Percentiles rank a stretch among this genome's conserved stretches.
phyloP scores from a whole-genome alignment of 2,113 vertebrate genomes.

The Lutjanus erythropterus region DNA sequence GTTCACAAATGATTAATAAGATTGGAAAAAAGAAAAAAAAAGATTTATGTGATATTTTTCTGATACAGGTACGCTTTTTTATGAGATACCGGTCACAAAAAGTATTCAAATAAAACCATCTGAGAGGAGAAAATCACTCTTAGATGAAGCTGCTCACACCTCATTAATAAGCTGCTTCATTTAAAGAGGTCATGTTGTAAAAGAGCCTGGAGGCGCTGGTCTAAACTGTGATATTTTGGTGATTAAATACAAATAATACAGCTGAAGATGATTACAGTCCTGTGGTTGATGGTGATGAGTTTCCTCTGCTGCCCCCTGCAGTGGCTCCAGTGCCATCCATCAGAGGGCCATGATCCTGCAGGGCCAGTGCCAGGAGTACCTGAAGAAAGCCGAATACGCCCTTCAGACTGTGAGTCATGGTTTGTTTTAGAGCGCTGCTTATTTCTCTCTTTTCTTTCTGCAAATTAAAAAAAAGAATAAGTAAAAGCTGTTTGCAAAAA shows the following conservation, averaged over 20 bases:
- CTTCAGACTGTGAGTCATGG: slow-evolving; percentile 78
- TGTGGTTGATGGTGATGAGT: slow-evolving; percentile 4
- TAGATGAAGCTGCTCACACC: too few relatives aligned
- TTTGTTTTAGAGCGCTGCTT: not conserved
- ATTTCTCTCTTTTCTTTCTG: not conserved
- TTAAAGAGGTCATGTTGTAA: not conserved
- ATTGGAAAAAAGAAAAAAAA: not conserved
- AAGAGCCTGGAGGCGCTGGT: fast-evolving
- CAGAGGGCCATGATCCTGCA: slow-evolving; percentile 74
- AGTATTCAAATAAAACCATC: not conserved
- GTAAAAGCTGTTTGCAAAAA: not conserved
- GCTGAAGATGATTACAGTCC: not conserved
- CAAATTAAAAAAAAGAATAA: too few relatives aligned
- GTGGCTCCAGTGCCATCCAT: slow-evolving; percentile 47
- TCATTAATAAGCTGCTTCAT: not conserved
- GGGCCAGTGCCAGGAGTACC: slow-evolving; percentile 75
- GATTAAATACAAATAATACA: not conserved
- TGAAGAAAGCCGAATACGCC: slow-evolving; percentile 70
- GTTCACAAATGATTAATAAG: not conserved
- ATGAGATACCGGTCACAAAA: not conserved
- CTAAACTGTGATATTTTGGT: not conserved
- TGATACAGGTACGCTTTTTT: not conserved
- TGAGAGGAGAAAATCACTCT: not conserved
- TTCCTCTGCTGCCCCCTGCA: slow-evolving; percentile 55
- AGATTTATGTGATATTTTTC: not conserved